These are phyloP conservation scores for Caenorhabditis wallacei DNA, from an alignment of 2,888 invertebrate species.

Conservation along the genomic window DNA sequence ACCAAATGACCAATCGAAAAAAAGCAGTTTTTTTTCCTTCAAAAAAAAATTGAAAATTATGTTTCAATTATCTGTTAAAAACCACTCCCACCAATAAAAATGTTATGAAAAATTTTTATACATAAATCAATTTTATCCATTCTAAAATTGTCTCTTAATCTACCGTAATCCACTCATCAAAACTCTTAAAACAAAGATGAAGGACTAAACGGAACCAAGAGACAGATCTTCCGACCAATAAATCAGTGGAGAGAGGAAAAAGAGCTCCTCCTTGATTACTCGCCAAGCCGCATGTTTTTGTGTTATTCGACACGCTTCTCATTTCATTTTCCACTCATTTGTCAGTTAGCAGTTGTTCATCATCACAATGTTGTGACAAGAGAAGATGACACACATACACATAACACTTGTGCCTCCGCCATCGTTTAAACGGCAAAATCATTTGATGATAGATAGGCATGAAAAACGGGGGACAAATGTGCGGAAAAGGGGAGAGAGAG, in stretches of 20 bases:
- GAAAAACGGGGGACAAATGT: background rate
- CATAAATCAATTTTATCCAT: no score
- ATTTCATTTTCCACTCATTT: constrained; percentile 19
- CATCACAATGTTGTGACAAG: constrained; percentile 62
- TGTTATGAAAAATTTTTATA: no score
- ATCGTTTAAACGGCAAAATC: constrained; percentile 1
- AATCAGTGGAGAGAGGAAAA: background rate
- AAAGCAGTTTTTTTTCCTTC: no score
- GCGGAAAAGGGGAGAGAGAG: background rate
- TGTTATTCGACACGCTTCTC: constrained; percentile 58
- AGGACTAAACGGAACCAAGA: background rate
- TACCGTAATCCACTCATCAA: no score
- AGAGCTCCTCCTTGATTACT: constrained; percentile 40
- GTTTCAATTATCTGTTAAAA: no score
- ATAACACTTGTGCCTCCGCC: constrained; percentile 28
- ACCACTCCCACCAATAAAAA: no score
- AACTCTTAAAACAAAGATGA: constrained; percentile 19
- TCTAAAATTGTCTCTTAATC: no score
- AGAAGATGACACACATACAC: constrained; percentile 49
- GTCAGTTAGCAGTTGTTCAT: constrained; percentile 52
- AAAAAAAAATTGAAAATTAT: no score
- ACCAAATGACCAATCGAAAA: no score
- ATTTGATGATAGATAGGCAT: background rate
- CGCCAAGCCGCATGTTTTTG: constrained; percentile 57
- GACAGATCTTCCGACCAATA: background rate